These are phyloP conservation scores for Neosilurus mollespiculum DNA, from an alignment of 2,797 vertebrate genomes.

Conservation along the genomic window DNA sequence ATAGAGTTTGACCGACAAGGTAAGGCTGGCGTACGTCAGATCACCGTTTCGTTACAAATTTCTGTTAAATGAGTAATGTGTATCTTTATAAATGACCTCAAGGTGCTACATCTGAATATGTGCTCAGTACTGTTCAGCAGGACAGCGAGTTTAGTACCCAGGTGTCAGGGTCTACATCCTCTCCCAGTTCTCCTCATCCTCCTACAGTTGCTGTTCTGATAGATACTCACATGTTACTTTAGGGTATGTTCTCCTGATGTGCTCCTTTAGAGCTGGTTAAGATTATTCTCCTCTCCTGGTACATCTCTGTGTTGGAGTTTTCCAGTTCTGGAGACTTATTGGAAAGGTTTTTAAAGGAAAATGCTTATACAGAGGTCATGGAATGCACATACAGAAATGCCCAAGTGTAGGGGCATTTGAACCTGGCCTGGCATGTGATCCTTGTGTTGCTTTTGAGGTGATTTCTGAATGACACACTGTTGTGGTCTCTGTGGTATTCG, in stretches of 20 bases:
- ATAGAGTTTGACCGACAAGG: constrained; percentile 84
- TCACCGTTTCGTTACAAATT: not conserved
- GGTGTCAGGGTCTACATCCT: constrained; percentile 32
- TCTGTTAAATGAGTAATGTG: not conserved
- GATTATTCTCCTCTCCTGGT: not conserved
- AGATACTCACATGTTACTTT: constrained; percentile 25
- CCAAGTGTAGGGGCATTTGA: not conserved
- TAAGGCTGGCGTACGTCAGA: constrained; percentile 56
- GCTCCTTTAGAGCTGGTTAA: constrained; percentile 10
- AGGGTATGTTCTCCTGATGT: constrained; percentile 4
- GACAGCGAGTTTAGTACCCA: not conserved
- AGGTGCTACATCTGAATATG: not conserved
- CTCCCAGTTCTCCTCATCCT: not conserved
- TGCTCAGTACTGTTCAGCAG: no score
- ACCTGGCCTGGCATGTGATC: not conserved
- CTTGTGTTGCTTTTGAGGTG: not conserved
- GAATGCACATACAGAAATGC: not conserved
- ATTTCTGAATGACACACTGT: not conserved
- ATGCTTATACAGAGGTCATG: constrained; percentile 7
- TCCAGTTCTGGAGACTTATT: constrained; percentile 2
- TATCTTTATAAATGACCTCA: not conserved
- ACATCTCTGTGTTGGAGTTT: constrained; percentile 5
- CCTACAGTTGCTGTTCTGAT: constrained; percentile 38
- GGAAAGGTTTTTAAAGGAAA: constrained; percentile 14
- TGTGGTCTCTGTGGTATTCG: not conserved